Conservation (phyloP, 2,113 vertebrate species). For the Centrocercus urophasianus region DNA sequence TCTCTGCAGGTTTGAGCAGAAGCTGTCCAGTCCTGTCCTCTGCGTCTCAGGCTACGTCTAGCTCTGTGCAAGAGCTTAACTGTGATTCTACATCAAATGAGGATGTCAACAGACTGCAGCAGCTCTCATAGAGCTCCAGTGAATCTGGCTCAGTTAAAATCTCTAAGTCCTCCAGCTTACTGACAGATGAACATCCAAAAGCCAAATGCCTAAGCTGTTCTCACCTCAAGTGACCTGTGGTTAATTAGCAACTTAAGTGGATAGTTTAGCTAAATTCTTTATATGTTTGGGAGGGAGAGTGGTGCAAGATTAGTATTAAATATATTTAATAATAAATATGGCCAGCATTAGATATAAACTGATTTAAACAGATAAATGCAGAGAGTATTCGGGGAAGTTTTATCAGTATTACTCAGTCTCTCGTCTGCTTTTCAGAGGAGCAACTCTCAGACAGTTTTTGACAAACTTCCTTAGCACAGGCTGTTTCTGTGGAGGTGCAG, state of each 20-base stretch:
- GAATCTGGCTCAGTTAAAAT: neutral
- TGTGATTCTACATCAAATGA: neutral
- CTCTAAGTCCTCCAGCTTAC: conserved; percentile 7
- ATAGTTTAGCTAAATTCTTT: neutral
- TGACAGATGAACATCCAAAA: neutral
- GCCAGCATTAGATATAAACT: neutral
- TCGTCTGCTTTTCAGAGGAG: neutral
- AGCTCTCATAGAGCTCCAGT: neutral
- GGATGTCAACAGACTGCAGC: fast-evolving
- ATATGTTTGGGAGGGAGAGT: neutral
- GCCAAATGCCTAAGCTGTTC: neutral
- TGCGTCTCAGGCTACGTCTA: neutral
- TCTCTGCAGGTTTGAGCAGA: neutral
- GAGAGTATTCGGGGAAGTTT: neutral
- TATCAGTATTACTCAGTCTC: neutral
- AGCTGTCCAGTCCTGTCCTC: neutral
- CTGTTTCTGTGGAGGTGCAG: neutral
- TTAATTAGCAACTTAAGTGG: neutral
- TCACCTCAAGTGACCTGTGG: neutral
- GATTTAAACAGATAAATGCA: neutral
- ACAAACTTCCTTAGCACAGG: neutral
- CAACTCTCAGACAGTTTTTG: neutral
- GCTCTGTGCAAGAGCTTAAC: neutral
- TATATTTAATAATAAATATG: neutral
- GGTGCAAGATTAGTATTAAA: neutral